Base-by-base conservation (phyloP, 2,113 vertebrate genomes). In the Leuciscus idus region DNA sequence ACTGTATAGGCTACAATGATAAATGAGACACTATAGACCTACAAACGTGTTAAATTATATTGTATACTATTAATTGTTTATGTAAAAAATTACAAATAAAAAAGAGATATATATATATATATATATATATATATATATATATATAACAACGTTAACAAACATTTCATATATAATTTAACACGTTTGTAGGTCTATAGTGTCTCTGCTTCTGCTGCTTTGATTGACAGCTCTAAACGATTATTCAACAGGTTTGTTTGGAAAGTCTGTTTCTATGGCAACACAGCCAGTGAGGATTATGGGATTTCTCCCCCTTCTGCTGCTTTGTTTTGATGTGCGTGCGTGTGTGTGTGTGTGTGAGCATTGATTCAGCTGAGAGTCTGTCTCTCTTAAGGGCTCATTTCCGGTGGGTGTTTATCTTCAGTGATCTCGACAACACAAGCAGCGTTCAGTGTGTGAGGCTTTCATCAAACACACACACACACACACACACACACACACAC, bases 241-340 rank as follows among this genome's bases (percentile, higher is more conserved):
- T 79, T 79, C 55, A 79, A 61, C 52, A 61, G 33, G 76, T 79
- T 39, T 79, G 76, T 78, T 78, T 78, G 30, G 76, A 39, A 78
- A 78, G 76, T 79, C 52, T 59, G 76, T 79, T 61, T 59, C 76
- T 61, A 57, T 61, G 55, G 55, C 33, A 61, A n/a, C 55, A 59
- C 76, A 79, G 33, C 30, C 52, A 61, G 0, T 39, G 30, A n/a
- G 52, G 52, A 79, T 79, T 79, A 61, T 79, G 76, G 76, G 76
- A 79, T 79, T 59, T 61, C 4, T 23, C 33, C 76, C 30, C 33
- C 55, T 36, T 59, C 76, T 79, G 76, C 21, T 61, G 30, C 30
- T 59, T 78, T 79, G 76, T 79, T 79, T 33, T 78, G 76, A 36
- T 77, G 3, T 17, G n/a, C 30, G 74, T 55, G 48, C 39, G 15